phyloP scores from a whole-genome alignment of 2,888 invertebrate species.

The Mythimna impura region DNA sequence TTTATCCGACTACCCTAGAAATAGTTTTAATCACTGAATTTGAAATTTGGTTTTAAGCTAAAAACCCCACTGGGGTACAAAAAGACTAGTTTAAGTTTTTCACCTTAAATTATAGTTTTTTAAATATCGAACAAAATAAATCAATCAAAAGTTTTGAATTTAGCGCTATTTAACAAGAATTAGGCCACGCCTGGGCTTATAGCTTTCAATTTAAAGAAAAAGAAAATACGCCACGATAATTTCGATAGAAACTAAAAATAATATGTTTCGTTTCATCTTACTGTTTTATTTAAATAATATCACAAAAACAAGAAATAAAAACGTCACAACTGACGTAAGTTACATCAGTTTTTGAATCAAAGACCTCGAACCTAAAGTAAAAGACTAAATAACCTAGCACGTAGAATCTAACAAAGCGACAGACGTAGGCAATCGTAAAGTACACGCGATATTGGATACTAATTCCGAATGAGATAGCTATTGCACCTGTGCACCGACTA shows the following conservation, averaged over 20 bases:
- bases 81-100: neutral
- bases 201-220: too few relatives aligned
- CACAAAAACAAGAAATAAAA: neutral
- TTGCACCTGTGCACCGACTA: constrained; percentile 81
- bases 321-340: neutral
- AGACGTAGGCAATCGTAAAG: constrained; percentile 74
- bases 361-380: neutral
- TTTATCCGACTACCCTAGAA: neutral
- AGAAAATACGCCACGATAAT: neutral
- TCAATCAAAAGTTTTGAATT: too few relatives aligned
- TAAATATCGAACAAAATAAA: too few relatives aligned
- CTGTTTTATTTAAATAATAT: neutral
- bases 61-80: neutral
- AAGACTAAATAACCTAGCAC: constrained; percentile 49
- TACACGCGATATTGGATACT: constrained; percentile 83
- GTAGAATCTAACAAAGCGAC: constrained; percentile 49
- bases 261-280: neutral
- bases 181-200: too few relatives aligned
- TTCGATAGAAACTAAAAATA: neutral
- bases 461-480: constrained; percentile 82
- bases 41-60: neutral
- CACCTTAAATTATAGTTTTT: too few relatives aligned
- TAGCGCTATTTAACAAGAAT: too few relatives aligned
- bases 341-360: neutral
- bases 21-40: neutral